These are phyloP conservation scores for Synaphobranchus kaupii DNA, from an alignment of 2,797 vertebrate species.

Conservation along the genomic window DNA sequence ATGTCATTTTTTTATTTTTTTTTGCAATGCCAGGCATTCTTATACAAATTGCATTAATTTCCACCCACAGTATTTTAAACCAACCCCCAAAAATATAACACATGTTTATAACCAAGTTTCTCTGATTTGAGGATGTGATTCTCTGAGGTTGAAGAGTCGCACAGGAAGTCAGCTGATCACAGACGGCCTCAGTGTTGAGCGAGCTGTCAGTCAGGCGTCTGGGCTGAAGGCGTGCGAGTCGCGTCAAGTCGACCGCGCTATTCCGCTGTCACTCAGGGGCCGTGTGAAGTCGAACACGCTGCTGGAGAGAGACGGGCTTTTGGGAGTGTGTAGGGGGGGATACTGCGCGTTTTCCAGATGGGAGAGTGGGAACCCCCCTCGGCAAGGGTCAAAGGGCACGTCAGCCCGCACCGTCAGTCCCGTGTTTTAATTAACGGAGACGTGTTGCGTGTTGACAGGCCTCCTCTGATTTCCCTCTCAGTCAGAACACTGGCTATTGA, in stretches of 20 bases:
- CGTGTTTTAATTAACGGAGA: constrained; percentile 61
- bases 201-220: constrained; percentile 66
- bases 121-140: neutral
- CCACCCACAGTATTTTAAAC: neutral
- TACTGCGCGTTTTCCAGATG: constrained; percentile 55
- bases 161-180: constrained; percentile 21
- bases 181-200: constrained; percentile 47
- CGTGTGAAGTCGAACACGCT: constrained; percentile 42
- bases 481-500: neutral
- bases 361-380: constrained; percentile 45
- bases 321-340: constrained; percentile 27
- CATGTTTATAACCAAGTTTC: neutral
- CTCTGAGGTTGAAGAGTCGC: neutral
- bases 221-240: constrained; percentile 52
- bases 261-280: constrained; percentile 62
- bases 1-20: too few species aligned
- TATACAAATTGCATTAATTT: neutral
- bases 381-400: constrained; percentile 62
- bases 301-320: constrained; percentile 29
- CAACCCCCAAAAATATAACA: neutral
- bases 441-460: constrained; percentile 52
- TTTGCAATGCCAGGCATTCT: neutral
- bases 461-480: neutral
- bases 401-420: constrained; percentile 50
- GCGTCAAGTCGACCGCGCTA: constrained; percentile 62